Evolutionary conservation across 2,797 vertebrate species (phyloP).

Genomic region (Chloroceryle inda): DNA sequence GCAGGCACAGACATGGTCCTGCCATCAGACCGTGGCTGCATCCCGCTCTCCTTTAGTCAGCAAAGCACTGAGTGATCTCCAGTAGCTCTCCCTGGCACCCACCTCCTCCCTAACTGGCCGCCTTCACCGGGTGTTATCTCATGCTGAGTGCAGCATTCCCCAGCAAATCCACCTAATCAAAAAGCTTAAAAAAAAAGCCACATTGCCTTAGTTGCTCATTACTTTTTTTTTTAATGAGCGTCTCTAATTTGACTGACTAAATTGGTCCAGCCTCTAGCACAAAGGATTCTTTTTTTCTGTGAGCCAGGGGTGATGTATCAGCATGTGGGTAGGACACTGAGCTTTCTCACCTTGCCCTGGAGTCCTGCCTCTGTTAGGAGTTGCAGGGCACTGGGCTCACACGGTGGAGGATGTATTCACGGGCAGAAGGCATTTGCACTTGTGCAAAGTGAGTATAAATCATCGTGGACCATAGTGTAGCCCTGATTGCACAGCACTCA

Average conservation of each 20-base stretch:
- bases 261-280: not conserved
- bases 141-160: not conserved
- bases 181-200: not conserved
- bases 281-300: not conserved
- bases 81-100: not conserved
- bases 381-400: not conserved
- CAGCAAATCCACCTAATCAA: not conserved
- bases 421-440: not conserved
- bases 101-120: not conserved
- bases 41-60: not conserved
- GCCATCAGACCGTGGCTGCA: not conserved
- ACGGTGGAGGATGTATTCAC: not conserved
- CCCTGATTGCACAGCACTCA: not conserved
- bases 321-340: not conserved
- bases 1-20: not conserved
- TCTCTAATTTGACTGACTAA: not conserved
- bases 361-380: not conserved
- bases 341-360: not conserved
- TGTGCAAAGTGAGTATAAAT: not conserved
- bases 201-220: not conserved
- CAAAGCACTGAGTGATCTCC: not conserved
- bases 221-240: not conserved
- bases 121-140: not conserved
- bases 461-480: rapidly evolving
- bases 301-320: not conserved